Percentiles rank a stretch among this genome's conserved stretches.
These are phyloP conservation scores for Mesembrinibis cayennensis DNA, from an alignment of 2,113 vertebrate genomes.

Conservation along the genomic window DNA sequence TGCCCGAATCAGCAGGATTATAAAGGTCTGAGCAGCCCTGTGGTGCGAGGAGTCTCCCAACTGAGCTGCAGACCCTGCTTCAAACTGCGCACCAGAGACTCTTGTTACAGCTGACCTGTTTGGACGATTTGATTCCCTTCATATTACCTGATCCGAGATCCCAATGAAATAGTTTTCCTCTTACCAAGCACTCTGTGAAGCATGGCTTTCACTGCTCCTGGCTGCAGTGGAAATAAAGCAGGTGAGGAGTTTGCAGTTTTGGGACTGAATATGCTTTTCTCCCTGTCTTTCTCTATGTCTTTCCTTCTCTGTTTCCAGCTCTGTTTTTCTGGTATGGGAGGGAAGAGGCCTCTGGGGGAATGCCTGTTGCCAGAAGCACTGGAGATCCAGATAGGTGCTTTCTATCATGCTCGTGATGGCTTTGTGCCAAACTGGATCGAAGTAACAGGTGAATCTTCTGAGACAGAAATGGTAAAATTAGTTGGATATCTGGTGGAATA, in stretches of 20 bases:
- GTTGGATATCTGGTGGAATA: neutral
- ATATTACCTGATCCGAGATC: neutral
- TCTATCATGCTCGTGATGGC: neutral
- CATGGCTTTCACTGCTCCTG: neutral
- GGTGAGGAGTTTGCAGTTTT: neutral
- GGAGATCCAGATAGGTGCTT: neutral
- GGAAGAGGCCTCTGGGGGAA: neutral
- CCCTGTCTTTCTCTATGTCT: neutral
- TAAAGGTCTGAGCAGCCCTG: neutral
- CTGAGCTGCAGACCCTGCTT: neutral
- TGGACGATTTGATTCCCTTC: neutral
- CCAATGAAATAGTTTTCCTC: neutral
- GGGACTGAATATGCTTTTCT: neutral
- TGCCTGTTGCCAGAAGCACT: neutral
- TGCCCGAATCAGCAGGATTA: neutral
- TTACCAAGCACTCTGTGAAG: neutral
- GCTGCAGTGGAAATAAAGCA: neutral
- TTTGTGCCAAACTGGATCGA: neutral
- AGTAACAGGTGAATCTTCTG: neutral
- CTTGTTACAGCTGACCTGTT: neutral
- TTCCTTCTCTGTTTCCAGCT: neutral
- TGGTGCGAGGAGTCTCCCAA: accelerated
- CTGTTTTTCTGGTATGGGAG: neutral
- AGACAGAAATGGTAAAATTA: neutral
- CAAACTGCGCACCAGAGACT: neutral